Evolutionary conservation across 2,888 invertebrate genomes (phyloP).

Genomic region (Philhelius pedissequus): DNA sequence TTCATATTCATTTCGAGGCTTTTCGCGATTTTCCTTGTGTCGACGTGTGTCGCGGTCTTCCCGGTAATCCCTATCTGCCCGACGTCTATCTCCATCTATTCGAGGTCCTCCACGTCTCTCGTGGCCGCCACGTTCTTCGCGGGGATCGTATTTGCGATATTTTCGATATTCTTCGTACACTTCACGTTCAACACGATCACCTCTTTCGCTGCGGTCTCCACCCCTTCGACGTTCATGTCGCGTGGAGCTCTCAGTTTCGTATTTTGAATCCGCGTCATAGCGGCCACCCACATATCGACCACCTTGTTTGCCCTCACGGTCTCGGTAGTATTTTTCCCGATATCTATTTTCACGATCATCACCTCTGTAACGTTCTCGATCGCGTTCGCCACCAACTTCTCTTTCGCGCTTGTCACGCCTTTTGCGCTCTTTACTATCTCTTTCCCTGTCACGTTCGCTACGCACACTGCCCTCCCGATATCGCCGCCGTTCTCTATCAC

Average conservation of each 20-base stretch:
- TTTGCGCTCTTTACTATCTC: slow-evolving; percentile 74
- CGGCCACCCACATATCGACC: slow-evolving; percentile 73
- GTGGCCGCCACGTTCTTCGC: slow-evolving; percentile 54
- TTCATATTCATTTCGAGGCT: slow-evolving; percentile 72
- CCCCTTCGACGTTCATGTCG: slow-evolving; percentile 73
- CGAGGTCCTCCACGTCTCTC: slow-evolving; percentile 67
- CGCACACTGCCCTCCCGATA: slow-evolving; percentile 80
- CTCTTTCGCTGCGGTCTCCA: slow-evolving; percentile 70
- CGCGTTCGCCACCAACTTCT: slow-evolving; percentile 43
- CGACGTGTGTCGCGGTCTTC: slow-evolving; percentile 71
- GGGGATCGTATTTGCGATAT: slow-evolving; percentile 45
- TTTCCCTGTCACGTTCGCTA: slow-evolving; percentile 71
- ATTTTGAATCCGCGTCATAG: slow-evolving; percentile 84
- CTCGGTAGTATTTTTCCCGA: slow-evolving; percentile 71
- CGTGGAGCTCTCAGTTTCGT: slow-evolving; percentile 82
- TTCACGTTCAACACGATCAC: slow-evolving; percentile 72
- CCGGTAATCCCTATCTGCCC: slow-evolving; percentile 69
- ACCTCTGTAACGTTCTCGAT: slow-evolving; percentile 51
- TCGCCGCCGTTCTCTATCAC: slow-evolving; percentile 81
- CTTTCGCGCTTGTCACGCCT: slow-evolving; percentile 73
- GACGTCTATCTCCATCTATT: slow-evolving; percentile 68
- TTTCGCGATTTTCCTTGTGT: slow-evolving; percentile 61
- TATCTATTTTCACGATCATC: slow-evolving; percentile 64
- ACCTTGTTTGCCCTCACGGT: slow-evolving; percentile 74
- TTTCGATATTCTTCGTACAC: slow-evolving; percentile 71